Evolutionary conservation across 2,113 vertebrate species (phyloP), one percentile per base, ranked within the genome.

Genomic region (Argyrosomus japonicus): DNA sequence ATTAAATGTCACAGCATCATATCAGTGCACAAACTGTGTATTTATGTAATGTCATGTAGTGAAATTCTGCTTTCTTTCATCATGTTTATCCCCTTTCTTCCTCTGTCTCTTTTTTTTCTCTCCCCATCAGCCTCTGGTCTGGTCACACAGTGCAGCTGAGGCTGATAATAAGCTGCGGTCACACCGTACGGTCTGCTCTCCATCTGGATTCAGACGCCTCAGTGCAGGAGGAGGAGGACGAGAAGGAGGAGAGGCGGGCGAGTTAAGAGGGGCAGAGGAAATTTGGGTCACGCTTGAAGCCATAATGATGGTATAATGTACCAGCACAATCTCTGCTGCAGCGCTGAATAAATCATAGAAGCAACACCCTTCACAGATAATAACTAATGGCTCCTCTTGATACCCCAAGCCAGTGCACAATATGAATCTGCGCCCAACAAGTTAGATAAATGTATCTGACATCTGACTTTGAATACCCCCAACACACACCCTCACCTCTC

Each of bases 271-370:
- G 60, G 65, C 61, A 77, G 76, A 64, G 70, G 72, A 84, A 84
- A 92, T 86, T 61, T 90, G 87, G 87, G 92, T 93, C 91, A 93
- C 36, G 69, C 88, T 87, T 68, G 83, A 84, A 91, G 82, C 82
- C 62, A 71, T 87, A 86, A 92, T 82, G 85, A 83, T 13, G 80
- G 81, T 45, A 67, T 89, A 92, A 93, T 82, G 83, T 77, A 85
- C 58, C 81, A 58, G 81, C 68, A 80, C 85, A 74, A 79, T 86
- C 86, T 83, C 75, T 69, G 81, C 86, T 71, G 76, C 60, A 8
- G 75, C 82, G 54, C 56, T 9, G 48, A 88, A 88, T 89, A 89
- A 91, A 92, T 92, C 88, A 89, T 11, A 83, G 72, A 92, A 74
- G 83, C 87, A 91, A 83, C 90, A 89, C 63, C 88, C 88, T 87